Conservation (phyloP, 2,888 invertebrate genomes). For the Euzophera pinguis region DNA sequence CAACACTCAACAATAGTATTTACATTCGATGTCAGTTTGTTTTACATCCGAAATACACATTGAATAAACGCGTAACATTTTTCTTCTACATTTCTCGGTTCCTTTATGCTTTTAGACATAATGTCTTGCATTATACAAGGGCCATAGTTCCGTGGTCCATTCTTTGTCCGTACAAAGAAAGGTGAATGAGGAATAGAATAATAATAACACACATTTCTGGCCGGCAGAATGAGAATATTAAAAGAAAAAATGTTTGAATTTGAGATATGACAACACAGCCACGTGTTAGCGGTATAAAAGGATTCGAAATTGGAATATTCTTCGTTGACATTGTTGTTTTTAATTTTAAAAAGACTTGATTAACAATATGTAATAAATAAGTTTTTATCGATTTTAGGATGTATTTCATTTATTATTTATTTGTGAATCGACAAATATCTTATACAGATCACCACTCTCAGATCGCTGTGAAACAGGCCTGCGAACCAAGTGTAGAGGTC, state of each 20-base stretch:
- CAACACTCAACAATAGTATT: slow-evolving; percentile 75
- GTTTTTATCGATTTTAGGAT: too few species aligned
- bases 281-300: slow-evolving; percentile 65
- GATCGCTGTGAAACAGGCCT: too few species aligned
- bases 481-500: too few species aligned
- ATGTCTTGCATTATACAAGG: slow-evolving; percentile 64
- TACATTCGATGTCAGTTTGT: slow-evolving; percentile 79
- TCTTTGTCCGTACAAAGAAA: slow-evolving; percentile 65
- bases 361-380: too few species aligned
- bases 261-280: slow-evolving; percentile 66
- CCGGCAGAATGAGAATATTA: slow-evolving; percentile 52
- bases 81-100: slow-evolving; percentile 63
- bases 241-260: slow-evolving; percentile 47
- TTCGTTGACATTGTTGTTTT: slow-evolving; percentile 35
- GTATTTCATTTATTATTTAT: too few species aligned
- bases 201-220: slow-evolving; percentile 68
- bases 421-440: too few species aligned
- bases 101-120: slow-evolving; percentile 65
- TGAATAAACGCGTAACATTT: slow-evolving; percentile 71
- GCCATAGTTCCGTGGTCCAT: slow-evolving; percentile 65
- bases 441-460: too few species aligned
- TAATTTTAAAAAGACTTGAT: slow-evolving; percentile 6
- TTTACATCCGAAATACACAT: slow-evolving; percentile 75
- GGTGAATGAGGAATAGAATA: slow-evolving; percentile 71
- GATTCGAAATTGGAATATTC: slow-evolving; percentile 44